These are phyloP conservation scores for Hydroisotoma schaefferi DNA, from an alignment of 2,888 invertebrate species.

Conservation along the genomic window DNA sequence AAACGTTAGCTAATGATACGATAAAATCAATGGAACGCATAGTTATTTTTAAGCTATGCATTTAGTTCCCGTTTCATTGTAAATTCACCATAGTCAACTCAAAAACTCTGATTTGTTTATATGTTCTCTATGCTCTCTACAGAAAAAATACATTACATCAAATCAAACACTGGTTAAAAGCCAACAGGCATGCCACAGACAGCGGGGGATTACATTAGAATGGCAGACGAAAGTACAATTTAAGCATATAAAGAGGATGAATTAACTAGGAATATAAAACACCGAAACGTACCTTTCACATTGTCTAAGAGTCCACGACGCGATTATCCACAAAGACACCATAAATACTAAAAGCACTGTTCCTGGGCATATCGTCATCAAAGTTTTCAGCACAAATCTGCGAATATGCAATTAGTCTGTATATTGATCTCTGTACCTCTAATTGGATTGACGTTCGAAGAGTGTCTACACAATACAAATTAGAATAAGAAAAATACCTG, in stretches of 20 bases:
- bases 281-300: conserved; percentile 81
- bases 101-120: conserved; percentile 46
- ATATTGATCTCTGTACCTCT: no score
- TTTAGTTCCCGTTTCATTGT: no score
- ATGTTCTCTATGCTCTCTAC: conserved; percentile 46
- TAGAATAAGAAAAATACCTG: conserved; percentile 52
- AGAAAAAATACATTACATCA: conserved; percentile 23
- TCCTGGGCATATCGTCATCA: conserved; percentile 97
- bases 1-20: no score
- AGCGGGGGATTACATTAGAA: no score
- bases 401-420: conserved; percentile 24
- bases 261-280: conserved; percentile 7
- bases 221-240: conserved; percentile 18
- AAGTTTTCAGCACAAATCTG: conserved; percentile 89
- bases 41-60: no score
- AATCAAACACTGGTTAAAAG: conserved; percentile 16
- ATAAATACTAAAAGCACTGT: conserved; percentile 93
- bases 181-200: conserved; percentile 15
- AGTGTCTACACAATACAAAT: neutral
- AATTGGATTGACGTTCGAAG: no score
- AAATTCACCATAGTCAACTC: conserved; percentile 35
- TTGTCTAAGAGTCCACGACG: conserved; percentile 96
- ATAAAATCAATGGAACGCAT: no score
- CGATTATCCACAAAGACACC: conserved; percentile 99
- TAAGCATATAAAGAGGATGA: no score